Evolutionary conservation across 2,888 invertebrate species (phyloP), one percentile per base, ranked within the genome.

Genomic region (Melieria omissa): DNA sequence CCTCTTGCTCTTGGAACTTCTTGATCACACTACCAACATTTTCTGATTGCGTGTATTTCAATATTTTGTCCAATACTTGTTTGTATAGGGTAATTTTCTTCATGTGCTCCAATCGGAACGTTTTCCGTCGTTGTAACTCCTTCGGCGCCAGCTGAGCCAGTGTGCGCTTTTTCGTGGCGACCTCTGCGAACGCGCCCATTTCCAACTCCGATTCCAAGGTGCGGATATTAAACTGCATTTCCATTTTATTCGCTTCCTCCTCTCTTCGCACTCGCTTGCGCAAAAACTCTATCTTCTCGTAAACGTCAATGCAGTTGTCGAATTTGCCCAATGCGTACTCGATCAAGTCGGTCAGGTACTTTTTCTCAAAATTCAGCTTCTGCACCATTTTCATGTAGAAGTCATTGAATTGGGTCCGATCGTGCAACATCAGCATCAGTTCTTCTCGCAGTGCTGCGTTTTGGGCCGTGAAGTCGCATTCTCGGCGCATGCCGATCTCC

Each of bases 1-100:
- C 84, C 74, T 87, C 86, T 72, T 86, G 85, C 69, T 84, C 81
- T 66, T 85, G 81, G 74, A 85, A 87, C 68, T 85, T 85, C 5
- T 84, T 81, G 44, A 86, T 85, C 3, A 85, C 84, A 45, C 81
- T 77, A 5, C 80, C 80, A 9, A 86, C 81, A 49, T 79, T 78
- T 14, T 74, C 72, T 0, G 84, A 81, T 46, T 81, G 76, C 5
- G 85, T 85, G 63, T 84, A 86, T 4, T 77, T 74, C n/a, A 85
- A 79, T 4, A 85, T 82, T 74, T 83, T 86, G 12, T 82, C 78
- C 10, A 87, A 71, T 55, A 86, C 82, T n/a, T 78, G 79, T 5
- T 81, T 80, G 67, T 86, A 87, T 10, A 86, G 73, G 62, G 80
- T 81, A 29, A 86, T 82, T 70, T 85, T 86, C 49, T 81, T 81